Conservation (phyloP, 2,797 vertebrate species). For the Neosalanx taihuensis region DNA sequence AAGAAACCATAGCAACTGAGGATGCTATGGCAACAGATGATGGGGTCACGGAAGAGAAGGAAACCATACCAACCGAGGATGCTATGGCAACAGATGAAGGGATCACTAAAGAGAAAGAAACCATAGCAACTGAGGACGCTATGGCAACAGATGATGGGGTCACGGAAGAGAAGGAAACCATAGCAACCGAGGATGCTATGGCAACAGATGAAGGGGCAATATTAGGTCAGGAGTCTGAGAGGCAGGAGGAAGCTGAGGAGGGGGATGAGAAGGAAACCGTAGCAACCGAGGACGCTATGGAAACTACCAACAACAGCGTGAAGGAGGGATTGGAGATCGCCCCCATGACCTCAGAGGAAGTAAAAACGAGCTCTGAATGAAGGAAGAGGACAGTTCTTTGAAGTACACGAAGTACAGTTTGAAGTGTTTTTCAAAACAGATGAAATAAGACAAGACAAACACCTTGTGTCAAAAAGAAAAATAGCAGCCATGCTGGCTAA, state of each 20-base stretch:
- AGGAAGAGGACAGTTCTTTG: constrained; percentile 62
- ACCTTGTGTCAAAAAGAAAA: constrained; percentile 36
- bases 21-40: too few relatives aligned
- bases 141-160: too few relatives aligned
- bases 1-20: too few relatives aligned
- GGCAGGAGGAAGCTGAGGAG: too few relatives aligned
- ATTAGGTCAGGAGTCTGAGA: constrained; percentile 21
- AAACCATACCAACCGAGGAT: background rate
- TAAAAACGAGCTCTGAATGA: constrained; percentile 53
- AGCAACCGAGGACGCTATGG: constrained; percentile 28
- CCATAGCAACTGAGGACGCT: background rate
- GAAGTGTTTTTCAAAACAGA: constrained; percentile 24
- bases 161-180: too few relatives aligned
- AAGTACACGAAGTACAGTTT: constrained; percentile 1
- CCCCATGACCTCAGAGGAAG: constrained; percentile 41
- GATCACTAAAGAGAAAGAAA: constrained; percentile 23
- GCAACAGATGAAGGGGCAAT: constrained; percentile 17
- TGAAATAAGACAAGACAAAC: constrained; percentile 36
- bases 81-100: background rate
- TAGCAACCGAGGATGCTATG: too few relatives aligned
- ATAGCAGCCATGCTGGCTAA: constrained; percentile 77
- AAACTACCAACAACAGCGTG: constrained; percentile 55
- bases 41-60: too few relatives aligned
- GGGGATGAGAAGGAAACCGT: too few relatives aligned
- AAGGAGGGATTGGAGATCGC: constrained; percentile 37